Conservation (phyloP, 2,888 invertebrate species). For the Sarcophaga variegata region DNA sequence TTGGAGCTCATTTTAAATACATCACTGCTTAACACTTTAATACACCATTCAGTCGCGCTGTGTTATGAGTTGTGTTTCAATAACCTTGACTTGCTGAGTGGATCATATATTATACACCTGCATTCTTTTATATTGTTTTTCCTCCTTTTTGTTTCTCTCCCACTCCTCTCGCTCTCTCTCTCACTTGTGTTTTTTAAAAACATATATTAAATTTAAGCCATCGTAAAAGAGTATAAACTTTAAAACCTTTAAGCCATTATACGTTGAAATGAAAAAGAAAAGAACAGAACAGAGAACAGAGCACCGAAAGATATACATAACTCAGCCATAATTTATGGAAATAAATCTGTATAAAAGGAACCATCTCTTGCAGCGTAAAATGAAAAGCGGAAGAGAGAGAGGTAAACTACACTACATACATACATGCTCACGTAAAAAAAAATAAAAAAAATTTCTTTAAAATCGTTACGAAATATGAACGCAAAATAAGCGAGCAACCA, state of each 20-base stretch:
- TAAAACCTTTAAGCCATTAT: conserved; percentile 41
- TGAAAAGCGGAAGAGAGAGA: not conserved
- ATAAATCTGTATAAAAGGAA: conserved; percentile 15
- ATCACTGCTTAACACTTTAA: too few relatives aligned
- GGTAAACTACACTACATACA: not conserved
- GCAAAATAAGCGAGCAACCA: not conserved
- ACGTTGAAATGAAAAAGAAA: not conserved
- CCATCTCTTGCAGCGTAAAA: not conserved
- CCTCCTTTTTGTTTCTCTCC: not conserved
- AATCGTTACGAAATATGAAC: not conserved
- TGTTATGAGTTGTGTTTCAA: not conserved
- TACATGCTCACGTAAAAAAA: not conserved
- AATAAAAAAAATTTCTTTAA: not conserved
- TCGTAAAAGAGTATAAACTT: conserved; percentile 33
- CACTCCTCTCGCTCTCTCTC: too few relatives aligned
- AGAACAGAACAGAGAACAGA: not conserved
- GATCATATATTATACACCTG: not conserved
- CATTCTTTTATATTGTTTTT: not conserved
- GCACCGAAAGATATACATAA: not conserved
- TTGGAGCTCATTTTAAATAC: too few relatives aligned
- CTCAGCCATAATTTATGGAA: conserved; percentile 41
- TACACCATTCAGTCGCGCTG: too few relatives aligned
- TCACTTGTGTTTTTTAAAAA: too few relatives aligned
- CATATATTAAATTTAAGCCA: conserved; percentile 41
- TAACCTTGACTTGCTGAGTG: conserved; percentile 10